These are phyloP conservation scores for Baccha elongata DNA, from an alignment of 2,888 invertebrate species.

Conservation along the genomic window DNA sequence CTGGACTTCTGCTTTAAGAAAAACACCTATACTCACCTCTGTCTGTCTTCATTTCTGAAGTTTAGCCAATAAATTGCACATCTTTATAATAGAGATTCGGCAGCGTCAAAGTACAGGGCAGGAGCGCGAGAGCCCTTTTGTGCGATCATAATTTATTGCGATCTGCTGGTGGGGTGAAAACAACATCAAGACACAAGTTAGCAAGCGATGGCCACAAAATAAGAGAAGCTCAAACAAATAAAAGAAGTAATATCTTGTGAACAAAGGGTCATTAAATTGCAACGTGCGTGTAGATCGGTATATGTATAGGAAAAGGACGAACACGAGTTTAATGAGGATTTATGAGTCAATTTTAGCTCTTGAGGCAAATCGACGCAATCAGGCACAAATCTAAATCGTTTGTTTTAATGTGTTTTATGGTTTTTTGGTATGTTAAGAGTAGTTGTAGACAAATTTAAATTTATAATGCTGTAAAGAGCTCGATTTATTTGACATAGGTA, in stretches of 20 bases:
- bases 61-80: constrained; percentile 54
- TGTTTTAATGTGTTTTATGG: constrained; percentile 25
- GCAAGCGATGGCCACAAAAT: constrained; percentile 21
- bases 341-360: constrained; percentile 61
- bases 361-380: constrained; percentile 16
- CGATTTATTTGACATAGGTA: too few species aligned
- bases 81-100: constrained; percentile 55
- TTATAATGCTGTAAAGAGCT: too few species aligned
- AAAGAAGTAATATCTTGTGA: neutral
- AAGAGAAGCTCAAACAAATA: constrained; percentile 1
- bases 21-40: neutral
- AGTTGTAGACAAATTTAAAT: too few species aligned
- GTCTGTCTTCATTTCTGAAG: neutral
- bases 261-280: constrained; percentile 56
- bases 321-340: constrained; percentile 59
- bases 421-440: neutral
- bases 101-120: constrained; percentile 58
- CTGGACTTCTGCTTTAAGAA: neutral
- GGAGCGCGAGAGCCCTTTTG: constrained; percentile 46
- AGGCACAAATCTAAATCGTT: constrained; percentile 26
- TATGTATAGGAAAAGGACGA: constrained; percentile 42
- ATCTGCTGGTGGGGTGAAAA: constrained; percentile 37
- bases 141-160: constrained; percentile 66
- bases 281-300: constrained; percentile 45
- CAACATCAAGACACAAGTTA: constrained; percentile 46